phyloP scores from a whole-genome alignment of 2,113 vertebrate genomes.

The Salminus brasiliensis region DNA sequence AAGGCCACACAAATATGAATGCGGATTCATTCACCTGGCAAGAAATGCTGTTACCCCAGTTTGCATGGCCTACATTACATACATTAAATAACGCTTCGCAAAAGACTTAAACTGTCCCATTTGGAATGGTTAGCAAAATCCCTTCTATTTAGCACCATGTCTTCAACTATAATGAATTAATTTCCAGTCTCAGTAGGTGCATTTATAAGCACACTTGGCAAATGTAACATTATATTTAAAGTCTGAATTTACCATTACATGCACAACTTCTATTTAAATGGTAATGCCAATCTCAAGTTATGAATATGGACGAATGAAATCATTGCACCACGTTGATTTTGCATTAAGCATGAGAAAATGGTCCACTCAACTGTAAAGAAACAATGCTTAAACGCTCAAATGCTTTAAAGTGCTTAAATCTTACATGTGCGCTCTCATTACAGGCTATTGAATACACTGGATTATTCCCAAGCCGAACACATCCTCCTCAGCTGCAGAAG shows the following conservation, averaged over 20 bases:
- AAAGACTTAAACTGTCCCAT: background rate
- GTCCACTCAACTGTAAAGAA: background rate
- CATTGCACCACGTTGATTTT: background rate
- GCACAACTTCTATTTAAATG: background rate
- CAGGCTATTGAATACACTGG: constrained; percentile 13
- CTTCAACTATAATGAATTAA: background rate
- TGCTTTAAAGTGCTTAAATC: constrained; percentile 27
- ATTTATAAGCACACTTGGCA: constrained; percentile 18
- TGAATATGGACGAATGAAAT: background rate
- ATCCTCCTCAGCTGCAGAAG: background rate
- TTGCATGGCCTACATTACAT: background rate
- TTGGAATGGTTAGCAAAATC: background rate
- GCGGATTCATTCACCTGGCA: background rate
- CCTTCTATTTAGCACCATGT: constrained; percentile 44
- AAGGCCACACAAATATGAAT: background rate
- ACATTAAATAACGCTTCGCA: background rate
- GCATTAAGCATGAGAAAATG: background rate
- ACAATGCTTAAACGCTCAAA: background rate
- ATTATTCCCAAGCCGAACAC: background rate
- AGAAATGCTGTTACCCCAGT: background rate
- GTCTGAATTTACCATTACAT: constrained; percentile 12
- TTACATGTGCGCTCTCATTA: constrained; percentile 32
- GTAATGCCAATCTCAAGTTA: background rate
- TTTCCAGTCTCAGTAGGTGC: background rate
- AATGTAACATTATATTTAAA: constrained; percentile 21